A percentile compares a stretch with the other conserved stretches of the same genome.
These are phyloP conservation scores for Rhamphomyia laevipes DNA, from an alignment of 2,888 invertebrate genomes.

Conservation along the genomic window DNA sequence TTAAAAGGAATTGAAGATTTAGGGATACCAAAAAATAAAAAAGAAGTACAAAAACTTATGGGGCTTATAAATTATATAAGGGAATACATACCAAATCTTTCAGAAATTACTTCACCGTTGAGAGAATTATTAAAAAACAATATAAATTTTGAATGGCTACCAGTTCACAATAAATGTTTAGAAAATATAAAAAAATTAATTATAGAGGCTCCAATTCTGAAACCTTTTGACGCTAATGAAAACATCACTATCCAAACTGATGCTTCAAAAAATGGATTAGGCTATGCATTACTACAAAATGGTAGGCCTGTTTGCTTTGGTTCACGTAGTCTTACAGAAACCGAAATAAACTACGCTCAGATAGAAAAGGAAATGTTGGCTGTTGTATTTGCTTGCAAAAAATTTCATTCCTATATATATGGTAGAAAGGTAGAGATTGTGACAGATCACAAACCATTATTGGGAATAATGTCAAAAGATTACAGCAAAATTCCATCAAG, in stretches of 20 bases:
- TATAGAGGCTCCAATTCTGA: constrained; percentile 9
- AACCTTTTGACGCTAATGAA: constrained; percentile 8
- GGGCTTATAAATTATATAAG: constrained; percentile 13
- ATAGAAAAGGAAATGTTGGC: constrained; percentile 16
- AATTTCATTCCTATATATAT: constrained; percentile 3
- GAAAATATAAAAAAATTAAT: constrained; percentile 10
- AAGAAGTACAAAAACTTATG: constrained; percentile 6
- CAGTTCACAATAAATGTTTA: constrained; percentile 7
- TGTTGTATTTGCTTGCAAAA: constrained; percentile 3
- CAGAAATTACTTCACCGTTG: constrained; percentile 9
- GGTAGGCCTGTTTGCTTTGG: constrained; percentile 15
- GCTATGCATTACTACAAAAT: constrained; percentile 11
- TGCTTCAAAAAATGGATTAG: constrained; percentile 14
- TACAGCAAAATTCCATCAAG: constrained; percentile 6
- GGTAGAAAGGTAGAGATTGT: too few species aligned
- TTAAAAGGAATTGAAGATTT: constrained; percentile 3
- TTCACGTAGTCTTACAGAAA: constrained; percentile 19
- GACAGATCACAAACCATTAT: constrained; percentile 1
- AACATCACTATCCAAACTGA: constrained; percentile 13
- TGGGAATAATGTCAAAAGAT: constrained; percentile 1
- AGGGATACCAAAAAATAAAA: constrained; percentile 2
- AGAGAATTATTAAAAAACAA: constrained; percentile 13
- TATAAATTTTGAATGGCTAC: constrained; percentile 9
- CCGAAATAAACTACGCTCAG: constrained; percentile 18
- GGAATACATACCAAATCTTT: constrained; percentile 8